These are phyloP conservation scores for Shargacucullia verbasci DNA, from an alignment of 2,888 invertebrate species.

Conservation along the genomic window DNA sequence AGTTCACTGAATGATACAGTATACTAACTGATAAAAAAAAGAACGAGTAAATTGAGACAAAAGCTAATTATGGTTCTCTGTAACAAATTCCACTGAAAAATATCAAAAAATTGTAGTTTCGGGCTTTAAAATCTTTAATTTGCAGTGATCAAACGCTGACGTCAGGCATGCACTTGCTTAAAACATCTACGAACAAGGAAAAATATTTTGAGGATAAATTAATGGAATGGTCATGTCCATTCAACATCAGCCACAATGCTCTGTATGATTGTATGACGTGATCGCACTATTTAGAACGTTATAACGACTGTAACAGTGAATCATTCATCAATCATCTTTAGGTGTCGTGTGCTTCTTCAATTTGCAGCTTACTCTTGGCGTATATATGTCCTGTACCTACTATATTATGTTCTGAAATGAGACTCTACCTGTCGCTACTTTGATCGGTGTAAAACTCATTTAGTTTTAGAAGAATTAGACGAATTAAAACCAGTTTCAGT, in stretches of 20 bases:
- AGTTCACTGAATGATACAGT: no score
- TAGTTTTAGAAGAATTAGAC: no score
- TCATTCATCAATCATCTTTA: slow-evolving; percentile 64
- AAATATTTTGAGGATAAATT: slow-evolving; percentile 51
- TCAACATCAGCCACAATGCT: slow-evolving; percentile 38
- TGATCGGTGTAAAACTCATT: no score
- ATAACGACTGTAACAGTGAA: slow-evolving; percentile 56
- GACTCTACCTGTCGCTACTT: background rate
- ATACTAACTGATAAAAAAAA: background rate
- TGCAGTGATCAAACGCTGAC: slow-evolving; percentile 17
- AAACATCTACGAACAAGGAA: slow-evolving; percentile 42
- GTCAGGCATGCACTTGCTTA: slow-evolving; percentile 27
- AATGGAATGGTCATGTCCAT: slow-evolving; percentile 35
- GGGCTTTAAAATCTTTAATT: background rate
- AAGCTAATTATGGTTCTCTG: background rate
- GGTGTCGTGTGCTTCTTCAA: slow-evolving; percentile 28
- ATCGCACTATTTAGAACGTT: slow-evolving; percentile 55
- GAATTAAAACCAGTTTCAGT: no score
- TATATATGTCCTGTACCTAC: background rate
- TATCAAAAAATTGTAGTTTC: no score
- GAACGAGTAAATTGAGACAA: background rate
- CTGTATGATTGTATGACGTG: slow-evolving; percentile 52
- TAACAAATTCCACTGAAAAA: no score
- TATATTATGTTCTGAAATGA: background rate
- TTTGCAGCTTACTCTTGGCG: slow-evolving; percentile 7